phyloP scores from a whole-genome alignment of 2,797 vertebrate species.

The Moxostoma hubbsi region DNA sequence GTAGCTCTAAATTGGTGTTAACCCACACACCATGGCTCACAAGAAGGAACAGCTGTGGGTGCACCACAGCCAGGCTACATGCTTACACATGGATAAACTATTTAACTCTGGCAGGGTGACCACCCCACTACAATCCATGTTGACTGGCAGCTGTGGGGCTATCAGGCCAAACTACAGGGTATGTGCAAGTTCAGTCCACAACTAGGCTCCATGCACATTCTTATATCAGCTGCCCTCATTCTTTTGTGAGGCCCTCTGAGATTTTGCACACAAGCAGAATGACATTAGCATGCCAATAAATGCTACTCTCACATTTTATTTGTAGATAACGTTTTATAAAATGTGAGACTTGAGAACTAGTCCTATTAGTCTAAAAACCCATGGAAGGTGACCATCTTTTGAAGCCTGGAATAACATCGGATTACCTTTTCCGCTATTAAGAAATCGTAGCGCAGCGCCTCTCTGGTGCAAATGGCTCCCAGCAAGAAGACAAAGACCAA shows the following conservation, averaged over 20 bases:
- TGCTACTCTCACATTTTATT: neutral
- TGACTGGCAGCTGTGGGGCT: conserved; percentile 16
- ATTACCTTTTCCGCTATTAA: conserved; percentile 98
- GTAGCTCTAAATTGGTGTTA: conserved; percentile 22
- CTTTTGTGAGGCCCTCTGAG: neutral
- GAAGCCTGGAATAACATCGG: conserved; percentile 34
- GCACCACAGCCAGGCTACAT: conserved; percentile 17
- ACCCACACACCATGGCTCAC: conserved; percentile 1
- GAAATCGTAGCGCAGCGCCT: conserved; percentile 92
- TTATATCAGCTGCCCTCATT: conserved; percentile 49
- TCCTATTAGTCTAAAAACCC: neutral
- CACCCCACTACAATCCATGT: neutral
- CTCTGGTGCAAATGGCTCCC: conserved; percentile 92
- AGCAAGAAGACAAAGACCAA: conserved; percentile 95
- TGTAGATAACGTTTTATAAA: neutral
- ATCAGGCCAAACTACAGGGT: neutral
- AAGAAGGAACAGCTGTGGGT: conserved; percentile 47
- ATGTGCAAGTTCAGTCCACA: conserved; percentile 32
- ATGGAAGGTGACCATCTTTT: conserved; percentile 24
- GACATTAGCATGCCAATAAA: conserved; percentile 15
- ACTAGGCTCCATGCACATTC: conserved; percentile 16
- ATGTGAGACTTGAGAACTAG: conserved; percentile 2
- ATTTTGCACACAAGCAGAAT: neutral
- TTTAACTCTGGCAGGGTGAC: neutral
- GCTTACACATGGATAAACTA: conserved; percentile 1